Evolutionary conservation across 1,140 invertebrate species (phyloP).

Genomic region (Heliconius congener): DNA sequence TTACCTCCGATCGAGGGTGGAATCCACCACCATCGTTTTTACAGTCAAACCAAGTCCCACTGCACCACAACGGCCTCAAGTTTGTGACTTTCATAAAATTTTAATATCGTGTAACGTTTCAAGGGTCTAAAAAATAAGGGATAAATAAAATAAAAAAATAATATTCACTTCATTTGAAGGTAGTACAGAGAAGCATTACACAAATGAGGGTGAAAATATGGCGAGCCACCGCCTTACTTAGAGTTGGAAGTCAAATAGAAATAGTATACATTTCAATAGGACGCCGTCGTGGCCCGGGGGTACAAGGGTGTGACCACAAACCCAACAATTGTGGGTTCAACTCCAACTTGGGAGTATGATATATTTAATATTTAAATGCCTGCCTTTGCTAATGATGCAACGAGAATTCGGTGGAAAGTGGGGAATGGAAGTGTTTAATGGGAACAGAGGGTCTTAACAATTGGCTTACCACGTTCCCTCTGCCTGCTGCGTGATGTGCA

Average conservation of each 20-base stretch:
- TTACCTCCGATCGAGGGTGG: no score
- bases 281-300: no score
- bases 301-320: no score
- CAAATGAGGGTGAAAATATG: slow-evolving; percentile 41
- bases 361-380: no score
- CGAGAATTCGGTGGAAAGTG: no score
- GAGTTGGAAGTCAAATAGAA: neutral
- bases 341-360: no score
- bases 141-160: slow-evolving; percentile 41
- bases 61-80: neutral
- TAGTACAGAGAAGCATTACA: slow-evolving; percentile 39
- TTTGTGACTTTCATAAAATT: neutral
- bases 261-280: neutral
- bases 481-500: no score
- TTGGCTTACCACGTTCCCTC: no score
- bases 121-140: slow-evolving; percentile 8
- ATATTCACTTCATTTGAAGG: slow-evolving; percentile 45
- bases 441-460: no score
- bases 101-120: slow-evolving; percentile 12
- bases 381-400: no score
- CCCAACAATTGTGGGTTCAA: no score
- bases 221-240: slow-evolving; percentile 26
- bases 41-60: neutral
- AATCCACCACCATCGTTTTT: neutral
- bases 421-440: no score